These are phyloP conservation scores for Sebastes cheni DNA, from an alignment of 2,797 vertebrate genomes.

Conservation along the genomic window DNA sequence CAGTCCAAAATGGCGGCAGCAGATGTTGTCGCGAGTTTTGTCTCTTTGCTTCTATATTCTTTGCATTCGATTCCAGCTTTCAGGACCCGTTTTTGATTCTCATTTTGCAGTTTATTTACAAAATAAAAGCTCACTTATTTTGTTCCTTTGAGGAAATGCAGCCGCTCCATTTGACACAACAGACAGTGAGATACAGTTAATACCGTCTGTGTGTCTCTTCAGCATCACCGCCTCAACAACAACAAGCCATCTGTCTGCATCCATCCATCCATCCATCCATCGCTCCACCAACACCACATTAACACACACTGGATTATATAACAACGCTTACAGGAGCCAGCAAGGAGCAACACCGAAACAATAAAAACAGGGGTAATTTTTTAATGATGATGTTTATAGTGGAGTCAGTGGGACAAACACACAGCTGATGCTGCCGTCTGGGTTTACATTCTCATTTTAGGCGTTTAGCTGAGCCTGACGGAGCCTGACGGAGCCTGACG, in stretches of 20 bases:
- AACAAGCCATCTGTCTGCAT: slow-evolving; percentile 41
- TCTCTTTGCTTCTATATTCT: too few relatives aligned
- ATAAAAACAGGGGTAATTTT: neutral
- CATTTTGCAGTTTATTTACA: too few relatives aligned
- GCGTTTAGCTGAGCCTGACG: neutral
- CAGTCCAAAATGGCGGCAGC: too few relatives aligned
- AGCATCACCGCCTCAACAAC: slow-evolving; percentile 14
- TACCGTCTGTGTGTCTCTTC: neutral
- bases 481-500: too few relatives aligned
- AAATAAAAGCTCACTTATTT: neutral
- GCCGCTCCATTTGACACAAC: neutral
- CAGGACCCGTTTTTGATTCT: too few relatives aligned
- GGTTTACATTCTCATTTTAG: neutral
- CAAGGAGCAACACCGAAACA: neutral
- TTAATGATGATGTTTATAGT: slow-evolving; percentile 11
- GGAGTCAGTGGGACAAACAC: neutral
- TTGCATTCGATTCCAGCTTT: too few relatives aligned
- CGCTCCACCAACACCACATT: neutral
- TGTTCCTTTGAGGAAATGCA: neutral
- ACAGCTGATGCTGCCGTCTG: neutral
- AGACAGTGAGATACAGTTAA: slow-evolving; percentile 1
- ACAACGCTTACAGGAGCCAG: neutral
- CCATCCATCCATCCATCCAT: too few relatives aligned
- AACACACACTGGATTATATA: slow-evolving; percentile 20
- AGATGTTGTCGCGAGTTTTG: too few relatives aligned